Conservation (phyloP, 1,140 invertebrate species). For the Zaprionus africanus region DNA sequence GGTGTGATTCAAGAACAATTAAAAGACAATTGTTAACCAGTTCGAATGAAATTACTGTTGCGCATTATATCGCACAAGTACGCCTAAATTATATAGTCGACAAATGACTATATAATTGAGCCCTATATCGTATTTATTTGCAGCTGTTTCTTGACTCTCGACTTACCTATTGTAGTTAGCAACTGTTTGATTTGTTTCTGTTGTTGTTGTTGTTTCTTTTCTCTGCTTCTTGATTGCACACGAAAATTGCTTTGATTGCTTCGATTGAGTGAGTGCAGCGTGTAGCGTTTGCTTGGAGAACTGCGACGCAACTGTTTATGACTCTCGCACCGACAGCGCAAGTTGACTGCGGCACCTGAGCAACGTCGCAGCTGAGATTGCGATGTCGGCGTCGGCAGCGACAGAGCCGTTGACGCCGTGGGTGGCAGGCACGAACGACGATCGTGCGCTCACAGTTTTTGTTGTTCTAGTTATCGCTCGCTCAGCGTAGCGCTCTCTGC, state of each 20-base stretch:
- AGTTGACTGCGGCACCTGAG: slow-evolving; percentile 49
- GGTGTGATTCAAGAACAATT: slow-evolving; percentile 23
- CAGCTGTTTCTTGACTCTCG: slow-evolving; percentile 4
- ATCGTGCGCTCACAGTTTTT: slow-evolving; percentile 35
- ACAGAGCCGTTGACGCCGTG: slow-evolving; percentile 15
- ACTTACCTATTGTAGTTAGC: slow-evolving; percentile 71
- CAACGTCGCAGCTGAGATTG: slow-evolving; percentile 19
- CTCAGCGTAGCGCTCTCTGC: slow-evolving; percentile 9
- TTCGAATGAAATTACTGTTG: slow-evolving; percentile 20
- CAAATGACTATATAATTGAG: background rate
- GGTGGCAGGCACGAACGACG: slow-evolving; percentile 42
- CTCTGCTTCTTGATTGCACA: slow-evolving; percentile 38
- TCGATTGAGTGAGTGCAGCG: slow-evolving; percentile 30
- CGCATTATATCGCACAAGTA: slow-evolving; percentile 17
- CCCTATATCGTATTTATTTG: background rate
- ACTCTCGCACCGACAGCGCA: slow-evolving; percentile 52
- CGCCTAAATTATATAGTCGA: background rate
- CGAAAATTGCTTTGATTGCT: slow-evolving; percentile 14
- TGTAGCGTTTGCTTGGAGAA: slow-evolving; percentile 53
- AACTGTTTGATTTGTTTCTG: slow-evolving; percentile 45
- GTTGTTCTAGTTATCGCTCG: background rate
- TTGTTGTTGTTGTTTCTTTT: slow-evolving; percentile 32
- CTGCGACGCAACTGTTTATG: slow-evolving; percentile 64
- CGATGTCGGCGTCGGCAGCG: background rate
- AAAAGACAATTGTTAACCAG: slow-evolving; percentile 18